phyloP scores from a whole-genome alignment of 2,888 invertebrate genomes.

The Podotricha telesiphe region DNA sequence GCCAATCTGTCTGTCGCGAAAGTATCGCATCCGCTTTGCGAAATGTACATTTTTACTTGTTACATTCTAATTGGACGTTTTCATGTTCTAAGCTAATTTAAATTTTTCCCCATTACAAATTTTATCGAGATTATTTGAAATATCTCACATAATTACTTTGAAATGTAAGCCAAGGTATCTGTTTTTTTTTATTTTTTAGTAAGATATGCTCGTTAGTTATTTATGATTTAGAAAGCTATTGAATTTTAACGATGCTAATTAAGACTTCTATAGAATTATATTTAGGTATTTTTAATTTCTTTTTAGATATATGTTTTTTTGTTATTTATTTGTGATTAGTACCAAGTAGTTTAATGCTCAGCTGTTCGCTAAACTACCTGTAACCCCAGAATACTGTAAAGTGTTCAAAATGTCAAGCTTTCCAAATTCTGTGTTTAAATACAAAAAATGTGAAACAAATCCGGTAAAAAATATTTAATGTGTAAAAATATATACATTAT shows the following conservation, averaged over 20 bases:
- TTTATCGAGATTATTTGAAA: conserved; percentile 38
- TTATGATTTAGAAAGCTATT: neutral
- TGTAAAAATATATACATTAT: too few species aligned
- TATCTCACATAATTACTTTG: conserved; percentile 36
- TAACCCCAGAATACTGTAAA: too few species aligned
- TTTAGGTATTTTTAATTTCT: too few species aligned
- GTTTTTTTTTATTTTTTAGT: conserved; percentile 4
- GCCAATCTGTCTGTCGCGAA: conserved; percentile 49
- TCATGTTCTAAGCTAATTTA: conserved; percentile 40
- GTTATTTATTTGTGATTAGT: too few species aligned
- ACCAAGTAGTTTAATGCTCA: too few species aligned
- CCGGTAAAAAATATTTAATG: too few species aligned
- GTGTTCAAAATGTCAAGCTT: too few species aligned
- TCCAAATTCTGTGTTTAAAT: too few species aligned
- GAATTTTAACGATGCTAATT: neutral
- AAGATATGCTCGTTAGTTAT: neutral
- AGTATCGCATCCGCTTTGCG: conserved; percentile 29
- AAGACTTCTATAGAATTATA: neutral
- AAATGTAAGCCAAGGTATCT: conserved; percentile 22
- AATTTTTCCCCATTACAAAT: conserved; percentile 27
- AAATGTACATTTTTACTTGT: conserved; percentile 6
- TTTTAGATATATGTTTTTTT: too few species aligned
- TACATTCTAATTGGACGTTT: conserved; percentile 39
- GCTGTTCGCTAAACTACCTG: too few species aligned
- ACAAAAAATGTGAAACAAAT: too few species aligned